Conservation (phyloP, 2,888 invertebrate genomes). For the Hirtodrosophila duncani region DNA sequence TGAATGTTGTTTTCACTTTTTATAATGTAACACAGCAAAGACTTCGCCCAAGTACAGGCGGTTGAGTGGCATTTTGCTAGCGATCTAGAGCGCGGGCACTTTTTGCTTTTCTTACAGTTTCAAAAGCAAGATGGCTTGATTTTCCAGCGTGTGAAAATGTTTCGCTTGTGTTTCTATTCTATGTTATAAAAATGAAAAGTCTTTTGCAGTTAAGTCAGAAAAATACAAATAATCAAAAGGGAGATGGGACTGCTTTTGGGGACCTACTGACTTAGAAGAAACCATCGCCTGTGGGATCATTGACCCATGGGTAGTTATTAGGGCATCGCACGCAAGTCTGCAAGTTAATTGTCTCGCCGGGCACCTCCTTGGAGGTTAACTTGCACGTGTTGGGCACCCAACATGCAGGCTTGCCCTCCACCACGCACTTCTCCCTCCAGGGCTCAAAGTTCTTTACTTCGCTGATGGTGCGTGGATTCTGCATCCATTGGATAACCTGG, state of each 20-base stretch:
- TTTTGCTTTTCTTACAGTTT: not conserved
- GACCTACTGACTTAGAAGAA: constrained; percentile 86
- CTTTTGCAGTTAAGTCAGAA: no score
- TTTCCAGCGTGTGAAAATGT: no score
- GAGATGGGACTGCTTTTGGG: constrained; percentile 3
- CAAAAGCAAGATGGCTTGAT: no score
- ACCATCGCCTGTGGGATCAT: constrained; percentile 87
- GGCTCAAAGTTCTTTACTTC: constrained; percentile 95
- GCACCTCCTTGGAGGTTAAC: constrained; percentile 93
- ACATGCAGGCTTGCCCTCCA: constrained; percentile 90
- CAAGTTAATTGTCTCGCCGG: constrained; percentile 94
- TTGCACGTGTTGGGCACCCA: constrained; percentile 95
- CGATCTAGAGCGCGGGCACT: not conserved
- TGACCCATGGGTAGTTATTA: constrained; percentile 96
- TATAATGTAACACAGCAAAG: constrained; percentile 77
- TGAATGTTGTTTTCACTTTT: constrained; percentile 24
- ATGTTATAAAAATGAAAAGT: no score
- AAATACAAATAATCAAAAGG: no score
- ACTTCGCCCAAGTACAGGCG: constrained; percentile 60
- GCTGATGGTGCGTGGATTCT: constrained; percentile 89
- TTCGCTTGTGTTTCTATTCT: no score
- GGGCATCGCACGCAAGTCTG: constrained; percentile 96
- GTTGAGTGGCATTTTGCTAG: constrained; percentile 18
- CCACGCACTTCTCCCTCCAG: constrained; percentile 95
- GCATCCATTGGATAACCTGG: constrained; percentile 97